Base-by-base conservation (phyloP, 2,113 vertebrate species). In the Rhinichthys klamathensis region DNA sequence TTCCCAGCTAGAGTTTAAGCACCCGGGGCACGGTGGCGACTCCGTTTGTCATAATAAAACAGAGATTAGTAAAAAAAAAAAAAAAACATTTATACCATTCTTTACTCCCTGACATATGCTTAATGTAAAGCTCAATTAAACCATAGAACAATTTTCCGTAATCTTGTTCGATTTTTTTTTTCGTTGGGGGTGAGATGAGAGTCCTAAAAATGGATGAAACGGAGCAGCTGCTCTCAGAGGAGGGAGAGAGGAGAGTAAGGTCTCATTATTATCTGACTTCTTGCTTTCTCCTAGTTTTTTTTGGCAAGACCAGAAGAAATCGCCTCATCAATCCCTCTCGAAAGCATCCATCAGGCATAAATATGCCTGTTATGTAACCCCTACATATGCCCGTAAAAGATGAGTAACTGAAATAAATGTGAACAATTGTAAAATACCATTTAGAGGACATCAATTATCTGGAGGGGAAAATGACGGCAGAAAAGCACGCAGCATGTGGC, bases 391-490 rank as follows among this genome's bases (percentile, higher is more conserved):
- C 81, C 2, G 30, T 72, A 35, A 41, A 75, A 56, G 49, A 44
- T 41, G 82, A 85, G 80, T 41, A 60, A 72, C 63, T 80, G 65
- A 23, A 72, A 72, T 30, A 80, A 72, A 72, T 70, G 32, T 32
- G 84, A 80, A 85, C 54, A 58, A 78, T 80, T 85, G 65, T 80
- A 46, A 85, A 49, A 82, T 44, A 70, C 35, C 63, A 61, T 82
- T 74, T 73, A 80, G 49, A 81, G 60, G n/a, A 67, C 44, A 27
- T 49, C 44, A 30, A 67, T 88, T 83, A 72, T 84, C 74, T 46
- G 32, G 6, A 32, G 72, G 83, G 73, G 84, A 80, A 85, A 85
- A 85, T 58, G 25, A 30, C 23, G 49, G n/a, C 23, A 58, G 75
- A 58, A 79, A 46, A 61, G 30, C 80, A 54, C 23, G 9, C 79